Evolutionary conservation across 2,113 vertebrate genomes (phyloP), one percentile per base, ranked within the genome.

Genomic region (Sander lucioperca): DNA sequence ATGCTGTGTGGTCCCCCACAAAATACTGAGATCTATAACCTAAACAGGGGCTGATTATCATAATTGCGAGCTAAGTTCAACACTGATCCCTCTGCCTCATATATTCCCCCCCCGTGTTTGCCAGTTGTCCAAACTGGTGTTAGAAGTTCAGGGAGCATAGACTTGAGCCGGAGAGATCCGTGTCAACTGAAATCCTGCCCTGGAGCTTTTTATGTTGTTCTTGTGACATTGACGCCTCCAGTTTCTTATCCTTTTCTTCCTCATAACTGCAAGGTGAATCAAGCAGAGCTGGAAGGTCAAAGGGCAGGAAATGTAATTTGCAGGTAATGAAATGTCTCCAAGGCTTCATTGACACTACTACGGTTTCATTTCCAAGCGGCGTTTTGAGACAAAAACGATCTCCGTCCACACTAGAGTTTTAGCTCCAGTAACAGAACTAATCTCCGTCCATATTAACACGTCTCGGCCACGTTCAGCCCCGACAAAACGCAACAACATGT

Each of bases 1-100:
- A 6, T 62, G 47, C 73, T 92, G 85, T 89, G 91, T 89, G 87
- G 91, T 89, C 90, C 61, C 50, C 61, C 25, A 18, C 45, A 63
- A 62, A 65, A 30, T 36, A 45, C 30, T 6, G 21, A 75, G 78
- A 79, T 79, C 51, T 76, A 19, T 25, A 62, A 87, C 50, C 58
- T 43, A 79, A 86, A 84, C 85, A 81, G 21, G 33, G 5, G 27
- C 63, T 81, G 54, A 83, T 79, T 75, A 81, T 58, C 56, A 43
- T 47, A 64, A 45, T 80, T 58, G 70, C 3, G 9, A 87, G 48
- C 43, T 33, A 51, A 69, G 59, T 76, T 61, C 48, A 77, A 11
- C 30, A 12, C 51, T 43, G 79, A 76, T 78, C 56, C 67, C 66
- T 30, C 47, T 12, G 62, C 45, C 48, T 66, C 78, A 85, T 70